A percentile compares a stretch with the other conserved stretches of the same genome.
Conservation (phyloP, 2,113 vertebrate species). For the Thunnus thynnus region DNA sequence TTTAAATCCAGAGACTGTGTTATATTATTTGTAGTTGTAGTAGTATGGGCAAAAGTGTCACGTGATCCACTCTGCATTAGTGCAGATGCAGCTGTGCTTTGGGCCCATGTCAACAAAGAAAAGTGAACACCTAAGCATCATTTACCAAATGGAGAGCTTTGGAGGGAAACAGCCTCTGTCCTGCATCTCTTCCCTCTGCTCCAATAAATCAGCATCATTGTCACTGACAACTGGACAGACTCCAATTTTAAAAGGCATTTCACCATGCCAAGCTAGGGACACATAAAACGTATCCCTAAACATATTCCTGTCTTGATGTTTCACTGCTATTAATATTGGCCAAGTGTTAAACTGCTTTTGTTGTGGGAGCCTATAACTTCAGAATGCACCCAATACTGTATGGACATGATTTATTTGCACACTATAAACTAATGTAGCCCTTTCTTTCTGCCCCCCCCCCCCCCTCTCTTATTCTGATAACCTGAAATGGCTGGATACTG, state of each 20-base stretch:
- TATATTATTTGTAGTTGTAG: slow-evolving; percentile 31
- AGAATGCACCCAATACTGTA: slow-evolving; percentile 29
- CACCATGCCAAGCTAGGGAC: slow-evolving; percentile 48
- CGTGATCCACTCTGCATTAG: slow-evolving; percentile 35
- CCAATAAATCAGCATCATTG: slow-evolving; percentile 68
- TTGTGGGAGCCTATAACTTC: slow-evolving; percentile 54
- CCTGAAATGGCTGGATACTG: not conserved
- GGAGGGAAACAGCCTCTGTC: slow-evolving; percentile 52
- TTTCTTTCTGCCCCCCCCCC: not conserved
- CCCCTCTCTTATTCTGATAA: slow-evolving; percentile 14
- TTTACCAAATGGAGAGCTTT: slow-evolving; percentile 72
- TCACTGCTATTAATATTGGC: slow-evolving; percentile 53
- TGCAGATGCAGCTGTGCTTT: slow-evolving; percentile 36
- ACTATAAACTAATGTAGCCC: slow-evolving; percentile 40
- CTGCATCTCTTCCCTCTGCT: slow-evolving; percentile 41
- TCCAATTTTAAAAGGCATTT: slow-evolving; percentile 68
- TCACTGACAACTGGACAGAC: slow-evolving; percentile 68
- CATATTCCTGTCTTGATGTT: slow-evolving; percentile 53
- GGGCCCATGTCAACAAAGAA: slow-evolving; percentile 47
- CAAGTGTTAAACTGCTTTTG: slow-evolving; percentile 62
- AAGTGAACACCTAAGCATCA: slow-evolving; percentile 64
- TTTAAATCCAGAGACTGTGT: slow-evolving; percentile 1
- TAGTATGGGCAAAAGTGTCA: not conserved
- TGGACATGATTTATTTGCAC: slow-evolving; percentile 48
- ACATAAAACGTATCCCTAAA: slow-evolving; percentile 54